These are phyloP conservation scores for Lerista edwardsae DNA, from an alignment of 2,797 vertebrate genomes.

Conservation along the genomic window DNA sequence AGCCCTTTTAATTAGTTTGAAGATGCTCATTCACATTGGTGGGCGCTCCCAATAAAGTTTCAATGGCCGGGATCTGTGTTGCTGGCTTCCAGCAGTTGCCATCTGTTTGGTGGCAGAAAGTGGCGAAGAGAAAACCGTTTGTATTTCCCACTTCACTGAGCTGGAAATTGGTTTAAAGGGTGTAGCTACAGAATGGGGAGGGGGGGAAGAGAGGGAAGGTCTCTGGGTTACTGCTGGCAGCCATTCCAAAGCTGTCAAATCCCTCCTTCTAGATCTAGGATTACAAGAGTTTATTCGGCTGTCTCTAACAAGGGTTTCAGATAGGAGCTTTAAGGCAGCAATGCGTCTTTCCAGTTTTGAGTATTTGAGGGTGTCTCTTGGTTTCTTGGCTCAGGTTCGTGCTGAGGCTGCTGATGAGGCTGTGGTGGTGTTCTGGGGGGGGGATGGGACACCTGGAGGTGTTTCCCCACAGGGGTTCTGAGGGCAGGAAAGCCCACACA, in stretches of 20 bases:
- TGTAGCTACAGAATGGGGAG: slow-evolving; percentile 46
- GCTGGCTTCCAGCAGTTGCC: slow-evolving; percentile 85
- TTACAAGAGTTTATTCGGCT: slow-evolving; percentile 68
- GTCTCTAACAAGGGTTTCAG: slow-evolving; percentile 55
- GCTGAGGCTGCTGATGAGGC: slow-evolving; percentile 34
- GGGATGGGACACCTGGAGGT: too few relatives aligned
- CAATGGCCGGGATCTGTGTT: slow-evolving; percentile 77
- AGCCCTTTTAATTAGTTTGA: slow-evolving; percentile 89
- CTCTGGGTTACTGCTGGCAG: slow-evolving; percentile 56
- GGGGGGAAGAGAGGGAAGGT: slow-evolving; percentile 46
- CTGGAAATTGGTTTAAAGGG: slow-evolving; percentile 78
- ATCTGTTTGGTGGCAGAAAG: slow-evolving; percentile 87
- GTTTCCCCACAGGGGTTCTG: too few relatives aligned
- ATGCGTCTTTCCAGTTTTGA: slow-evolving; percentile 43
- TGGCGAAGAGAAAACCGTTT: slow-evolving; percentile 68
- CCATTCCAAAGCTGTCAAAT: slow-evolving; percentile 61
- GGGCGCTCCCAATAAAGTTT: slow-evolving; percentile 82
- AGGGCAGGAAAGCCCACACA: too few relatives aligned
- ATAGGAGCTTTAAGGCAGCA: slow-evolving; percentile 61
- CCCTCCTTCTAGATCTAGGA: slow-evolving; percentile 63
- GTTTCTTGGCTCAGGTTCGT: slow-evolving; percentile 53
- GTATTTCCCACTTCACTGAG: slow-evolving; percentile 81
- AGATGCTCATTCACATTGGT: slow-evolving; percentile 84
- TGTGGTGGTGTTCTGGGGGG: too few relatives aligned
- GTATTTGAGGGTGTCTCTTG: slow-evolving; percentile 56